phyloP scores from a whole-genome alignment of 2,888 invertebrate genomes.

The Clostera curtula region DNA sequence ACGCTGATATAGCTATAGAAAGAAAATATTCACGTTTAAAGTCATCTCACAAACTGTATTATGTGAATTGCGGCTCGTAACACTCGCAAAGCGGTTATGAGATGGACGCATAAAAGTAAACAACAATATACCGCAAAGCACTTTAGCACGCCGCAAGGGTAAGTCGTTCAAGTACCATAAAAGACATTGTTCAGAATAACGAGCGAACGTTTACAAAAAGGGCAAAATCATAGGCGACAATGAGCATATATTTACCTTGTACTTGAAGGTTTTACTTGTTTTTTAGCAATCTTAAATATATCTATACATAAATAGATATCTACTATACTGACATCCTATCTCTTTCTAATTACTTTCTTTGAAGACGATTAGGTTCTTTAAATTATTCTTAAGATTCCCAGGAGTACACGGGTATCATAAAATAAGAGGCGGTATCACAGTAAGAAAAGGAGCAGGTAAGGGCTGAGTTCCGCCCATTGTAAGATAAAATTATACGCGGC shows the following conservation, averaged over 20 bases:
- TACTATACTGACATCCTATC: no score
- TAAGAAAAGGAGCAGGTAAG: neutral
- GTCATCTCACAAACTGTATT: neutral
- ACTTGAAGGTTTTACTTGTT: no score
- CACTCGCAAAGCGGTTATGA: conserved; percentile 12
- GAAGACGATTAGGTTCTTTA: conserved; percentile 15
- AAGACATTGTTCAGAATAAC: conserved; percentile 27
- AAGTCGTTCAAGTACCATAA: conserved; percentile 22
- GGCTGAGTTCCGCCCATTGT: neutral
- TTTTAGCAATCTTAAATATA: no score
- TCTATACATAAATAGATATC: no score
- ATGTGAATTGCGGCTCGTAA: conserved; percentile 5
- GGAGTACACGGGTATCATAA: conserved; percentile 14
- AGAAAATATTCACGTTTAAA: no score
- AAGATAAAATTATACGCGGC: no score
- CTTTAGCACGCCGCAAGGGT: conserved; percentile 17
- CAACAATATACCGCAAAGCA: conserved; percentile 15
- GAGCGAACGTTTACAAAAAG: conserved; percentile 22
- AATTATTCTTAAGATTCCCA: conserved; percentile 28
- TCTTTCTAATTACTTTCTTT: no score
- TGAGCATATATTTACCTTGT: no score
- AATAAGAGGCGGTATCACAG: conserved; percentile 8
- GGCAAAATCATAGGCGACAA: conserved; percentile 12
- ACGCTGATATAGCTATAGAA: no score
- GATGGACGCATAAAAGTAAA: conserved; percentile 15